Evolutionary conservation across 1,140 invertebrate species (phyloP).

Genomic region (Rhagoletis pomonella): DNA sequence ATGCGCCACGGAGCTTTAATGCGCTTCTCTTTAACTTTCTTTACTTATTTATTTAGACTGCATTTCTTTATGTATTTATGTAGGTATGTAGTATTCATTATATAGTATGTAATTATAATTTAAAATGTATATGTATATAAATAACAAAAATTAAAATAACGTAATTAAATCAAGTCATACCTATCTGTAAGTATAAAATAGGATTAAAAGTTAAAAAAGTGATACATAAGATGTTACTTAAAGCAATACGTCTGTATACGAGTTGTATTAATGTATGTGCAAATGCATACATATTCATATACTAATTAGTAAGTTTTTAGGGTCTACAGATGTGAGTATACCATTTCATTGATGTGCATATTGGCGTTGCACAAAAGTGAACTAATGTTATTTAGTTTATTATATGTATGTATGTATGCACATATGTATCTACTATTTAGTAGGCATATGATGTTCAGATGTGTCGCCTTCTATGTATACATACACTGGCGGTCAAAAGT

Average conservation of each 20-base stretch:
- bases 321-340: background rate
- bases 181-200: background rate
- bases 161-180: background rate
- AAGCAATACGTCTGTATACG: background rate
- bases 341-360: background rate
- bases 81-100: too few species aligned
- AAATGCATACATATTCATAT: background rate
- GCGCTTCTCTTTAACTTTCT: background rate
- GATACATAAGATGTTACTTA: too few species aligned
- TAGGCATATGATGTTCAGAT: too few species aligned
- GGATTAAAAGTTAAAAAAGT: background rate
- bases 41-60: background rate
- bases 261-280: background rate
- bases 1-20: background rate
- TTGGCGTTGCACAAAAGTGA: background rate
- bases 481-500: too few species aligned
- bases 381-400: too few species aligned
- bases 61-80: background rate
- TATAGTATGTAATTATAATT: background rate
- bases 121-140: conserved; percentile 22
- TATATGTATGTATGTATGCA: too few species aligned
- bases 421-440: too few species aligned
- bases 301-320: background rate
- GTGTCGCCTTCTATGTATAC: too few species aligned
- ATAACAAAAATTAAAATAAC: conserved; percentile 38